Evolutionary conservation across 2,113 vertebrate genomes (phyloP).

Genomic region (Gymnocephalus cernua): DNA sequence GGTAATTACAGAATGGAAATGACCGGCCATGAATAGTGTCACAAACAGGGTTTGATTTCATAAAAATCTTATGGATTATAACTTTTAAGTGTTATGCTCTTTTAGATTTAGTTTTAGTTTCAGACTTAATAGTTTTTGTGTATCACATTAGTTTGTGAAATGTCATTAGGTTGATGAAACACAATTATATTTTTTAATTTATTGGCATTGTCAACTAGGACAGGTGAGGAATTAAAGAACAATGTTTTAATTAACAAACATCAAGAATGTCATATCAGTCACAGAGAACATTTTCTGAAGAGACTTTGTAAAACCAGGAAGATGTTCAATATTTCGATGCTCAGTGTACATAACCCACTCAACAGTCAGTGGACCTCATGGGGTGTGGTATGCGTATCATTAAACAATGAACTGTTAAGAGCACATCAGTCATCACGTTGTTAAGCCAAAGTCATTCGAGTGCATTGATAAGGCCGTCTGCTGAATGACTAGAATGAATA

Average conservation of each 20-base stretch:
- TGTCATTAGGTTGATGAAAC: neutral
- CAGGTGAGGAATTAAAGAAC: neutral
- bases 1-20: neutral
- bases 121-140: neutral
- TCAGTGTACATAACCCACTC: neutral
- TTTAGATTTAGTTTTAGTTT: neutral
- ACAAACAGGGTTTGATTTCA: neutral
- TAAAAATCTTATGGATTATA: neutral
- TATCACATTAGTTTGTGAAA: neutral
- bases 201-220: neutral
- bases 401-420: conserved; percentile 32
- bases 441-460: conserved; percentile 66
- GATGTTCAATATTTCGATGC: neutral
- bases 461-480: conserved; percentile 65
- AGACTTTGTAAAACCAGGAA: neutral
- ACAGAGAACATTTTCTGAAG: neutral
- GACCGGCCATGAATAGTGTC: neutral
- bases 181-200: neutral
- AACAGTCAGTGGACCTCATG: conserved; percentile 4
- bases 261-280: neutral
- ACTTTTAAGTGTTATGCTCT: neutral
- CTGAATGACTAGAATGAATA: conserved; percentile 69
- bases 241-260: neutral
- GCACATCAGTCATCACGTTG: conserved; percentile 49
- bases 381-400: conserved; percentile 10